A percentile compares a stretch with the other conserved stretches of the same genome.
phyloP scores from a whole-genome alignment of 1,140 invertebrate genomes.

The Cecropterus lyciades region DNA sequence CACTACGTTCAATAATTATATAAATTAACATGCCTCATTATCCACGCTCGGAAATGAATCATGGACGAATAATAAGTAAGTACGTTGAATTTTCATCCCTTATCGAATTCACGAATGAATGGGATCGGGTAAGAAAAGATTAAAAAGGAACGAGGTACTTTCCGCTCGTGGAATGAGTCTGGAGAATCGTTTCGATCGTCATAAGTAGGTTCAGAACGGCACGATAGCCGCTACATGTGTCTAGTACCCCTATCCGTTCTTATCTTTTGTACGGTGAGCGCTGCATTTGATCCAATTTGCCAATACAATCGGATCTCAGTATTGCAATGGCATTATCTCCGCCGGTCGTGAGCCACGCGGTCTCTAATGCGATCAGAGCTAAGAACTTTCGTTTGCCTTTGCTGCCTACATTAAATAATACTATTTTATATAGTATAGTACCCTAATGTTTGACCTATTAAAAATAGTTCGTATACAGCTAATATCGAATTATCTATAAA shows the following conservation, averaged over 20 bases:
- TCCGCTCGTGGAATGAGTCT: constrained; percentile 14
- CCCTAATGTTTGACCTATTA: too few relatives aligned
- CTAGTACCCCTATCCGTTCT: constrained; percentile 64
- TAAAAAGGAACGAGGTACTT: constrained; percentile 14
- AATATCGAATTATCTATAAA: too few relatives aligned
- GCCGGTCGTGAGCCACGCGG: constrained; percentile 58
- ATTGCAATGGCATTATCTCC: constrained; percentile 81
- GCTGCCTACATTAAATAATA: constrained; percentile 14
- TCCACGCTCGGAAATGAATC: constrained; percentile 31
- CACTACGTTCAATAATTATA: constrained; percentile 39
- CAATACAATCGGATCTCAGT: constrained; percentile 83
- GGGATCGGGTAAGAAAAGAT: constrained; percentile 11
- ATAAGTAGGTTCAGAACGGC: constrained; percentile 45
- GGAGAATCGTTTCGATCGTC: constrained; percentile 47
- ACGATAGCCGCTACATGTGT: constrained; percentile 68
- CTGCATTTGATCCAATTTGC: constrained; percentile 85
- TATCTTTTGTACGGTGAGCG: constrained; percentile 79
- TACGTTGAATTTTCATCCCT: constrained; percentile 16
- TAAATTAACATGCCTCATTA: constrained; percentile 42
- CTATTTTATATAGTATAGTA: background rate
- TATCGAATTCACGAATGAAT: constrained; percentile 20
- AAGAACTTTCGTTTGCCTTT: constrained; percentile 56
- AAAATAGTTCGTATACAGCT: too few relatives aligned
- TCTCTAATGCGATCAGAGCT: constrained; percentile 71
- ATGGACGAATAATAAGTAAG: constrained; percentile 25